Percentiles rank a stretch among this genome's conserved stretches.
phyloP scores from a whole-genome alignment of 92 coral and sea anemone species.

The Actinostola sp. region DNA sequence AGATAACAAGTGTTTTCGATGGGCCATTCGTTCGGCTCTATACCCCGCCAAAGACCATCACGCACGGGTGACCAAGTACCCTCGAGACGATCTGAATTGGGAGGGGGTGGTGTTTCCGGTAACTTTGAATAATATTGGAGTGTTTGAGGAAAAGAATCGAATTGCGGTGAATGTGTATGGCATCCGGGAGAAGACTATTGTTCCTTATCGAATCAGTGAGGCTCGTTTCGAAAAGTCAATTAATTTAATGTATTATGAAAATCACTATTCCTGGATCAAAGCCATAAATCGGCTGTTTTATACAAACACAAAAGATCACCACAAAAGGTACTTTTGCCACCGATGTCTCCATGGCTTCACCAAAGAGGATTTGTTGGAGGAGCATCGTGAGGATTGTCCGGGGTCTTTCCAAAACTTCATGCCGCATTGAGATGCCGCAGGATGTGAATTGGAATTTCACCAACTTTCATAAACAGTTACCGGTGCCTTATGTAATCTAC shows the following conservation, averaged over 20 bases:
- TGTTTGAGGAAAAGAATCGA: slow-evolving; percentile 20
- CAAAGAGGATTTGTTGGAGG: not conserved
- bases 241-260: slow-evolving; percentile 22
- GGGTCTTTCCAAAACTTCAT: not conserved
- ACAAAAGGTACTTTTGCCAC: slow-evolving; percentile 18
- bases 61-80: slow-evolving; percentile 17
- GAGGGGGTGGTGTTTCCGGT: slow-evolving; percentile 30
- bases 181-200: slow-evolving; percentile 20
- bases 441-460: not conserved
- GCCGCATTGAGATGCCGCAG: slow-evolving; percentile 1
- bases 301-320: not conserved
- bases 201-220: slow-evolving; percentile 16
- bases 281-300: slow-evolving; percentile 19
- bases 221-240: not conserved
- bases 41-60: not conserved
- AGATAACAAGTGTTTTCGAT: slow-evolving; percentile 47
- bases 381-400: slow-evolving; percentile 7
- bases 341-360: slow-evolving; percentile 13
- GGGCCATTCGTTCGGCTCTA: slow-evolving; percentile 30
- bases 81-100: slow-evolving; percentile 26
- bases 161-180: slow-evolving; percentile 32
- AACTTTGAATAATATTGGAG: not conserved
- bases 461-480: slow-evolving; percentile 13
- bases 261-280: slow-evolving; percentile 39
- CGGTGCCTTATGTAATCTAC: slow-evolving; percentile 9